Percentiles rank a stretch among this genome's conserved stretches.
Conservation (phyloP, 2,888 invertebrate species). For the Drosophila mulleri region DNA sequence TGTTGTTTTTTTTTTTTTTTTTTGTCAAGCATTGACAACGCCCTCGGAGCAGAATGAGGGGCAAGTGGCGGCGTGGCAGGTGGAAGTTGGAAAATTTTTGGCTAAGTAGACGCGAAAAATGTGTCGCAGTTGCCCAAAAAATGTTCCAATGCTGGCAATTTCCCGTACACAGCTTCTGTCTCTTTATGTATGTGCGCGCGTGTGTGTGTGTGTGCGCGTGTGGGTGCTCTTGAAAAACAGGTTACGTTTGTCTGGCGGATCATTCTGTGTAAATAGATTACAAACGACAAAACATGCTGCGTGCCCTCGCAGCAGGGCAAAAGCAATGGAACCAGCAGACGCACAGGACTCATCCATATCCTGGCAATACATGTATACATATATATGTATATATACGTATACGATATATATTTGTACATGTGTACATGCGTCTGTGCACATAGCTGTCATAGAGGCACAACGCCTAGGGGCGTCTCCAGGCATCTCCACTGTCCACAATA, state of each 20-base stretch:
- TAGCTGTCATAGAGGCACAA: slow-evolving; percentile 25
- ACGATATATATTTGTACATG: neutral
- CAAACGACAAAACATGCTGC: slow-evolving; percentile 83
- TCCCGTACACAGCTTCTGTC: slow-evolving; percentile 3
- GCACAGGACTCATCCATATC: slow-evolving; percentile 11
- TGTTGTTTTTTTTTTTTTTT: slow-evolving; percentile 29
- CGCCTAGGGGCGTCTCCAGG: slow-evolving; percentile 17
- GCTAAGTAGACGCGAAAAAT: slow-evolving; percentile 20
- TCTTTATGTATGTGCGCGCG: slow-evolving; percentile 23
- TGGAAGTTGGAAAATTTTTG: slow-evolving; percentile 7
- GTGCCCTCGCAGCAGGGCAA: slow-evolving; percentile 40
- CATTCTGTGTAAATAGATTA: slow-evolving; percentile 82
- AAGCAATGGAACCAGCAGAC: slow-evolving; percentile 8
- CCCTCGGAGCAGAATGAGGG: neutral
- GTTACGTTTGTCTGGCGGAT: slow-evolving; percentile 48
- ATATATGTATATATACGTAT: neutral
- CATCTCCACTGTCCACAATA: slow-evolving; percentile 10
- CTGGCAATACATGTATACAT: slow-evolving; percentile 1
- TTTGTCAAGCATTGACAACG: slow-evolving; percentile 25
- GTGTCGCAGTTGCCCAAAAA: slow-evolving; percentile 29
- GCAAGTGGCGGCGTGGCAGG: neutral
- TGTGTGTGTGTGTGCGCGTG: slow-evolving; percentile 33
- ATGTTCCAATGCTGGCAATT: slow-evolving; percentile 17
- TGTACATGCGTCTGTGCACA: slow-evolving; percentile 1
- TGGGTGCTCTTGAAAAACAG: slow-evolving; percentile 68